Conservation (phyloP, 2,797 vertebrate genomes). For the Sebastes taczanowskii region DNA sequence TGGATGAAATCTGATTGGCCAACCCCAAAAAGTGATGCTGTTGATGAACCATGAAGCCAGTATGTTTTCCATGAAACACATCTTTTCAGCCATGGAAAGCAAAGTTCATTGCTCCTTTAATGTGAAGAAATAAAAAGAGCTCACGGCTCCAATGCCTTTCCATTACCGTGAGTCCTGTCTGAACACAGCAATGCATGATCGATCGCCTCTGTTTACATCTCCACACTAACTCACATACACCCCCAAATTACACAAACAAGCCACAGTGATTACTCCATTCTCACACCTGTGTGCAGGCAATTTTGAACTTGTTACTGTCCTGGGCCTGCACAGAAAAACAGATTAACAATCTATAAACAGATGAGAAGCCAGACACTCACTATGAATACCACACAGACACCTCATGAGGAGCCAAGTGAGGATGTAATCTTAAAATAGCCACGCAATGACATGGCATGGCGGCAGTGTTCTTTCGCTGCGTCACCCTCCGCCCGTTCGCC, state of each 20-base stretch:
- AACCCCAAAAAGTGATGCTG: not conserved
- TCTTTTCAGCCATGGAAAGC: not conserved
- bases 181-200: not conserved
- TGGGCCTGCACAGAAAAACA: conserved; percentile 4
- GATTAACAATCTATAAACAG: conserved; percentile 32
- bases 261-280: not conserved
- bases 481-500: conserved; percentile 54
- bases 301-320: conserved; percentile 4
- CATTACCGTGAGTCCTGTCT: not conserved
- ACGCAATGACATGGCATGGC: not conserved
- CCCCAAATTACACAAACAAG: conserved; percentile 2
- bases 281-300: not conserved
- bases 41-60: not conserved
- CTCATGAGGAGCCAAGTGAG: conserved; percentile 21
- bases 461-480: conserved; percentile 35
- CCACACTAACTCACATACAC: not conserved
- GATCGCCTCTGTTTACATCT: not conserved
- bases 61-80: not conserved
- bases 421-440: conserved; percentile 60
- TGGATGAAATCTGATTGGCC: not conserved
- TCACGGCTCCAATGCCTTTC: not conserved
- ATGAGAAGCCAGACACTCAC: not conserved
- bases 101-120: not conserved
- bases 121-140: not conserved
- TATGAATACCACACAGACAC: not conserved